phyloP scores from a whole-genome alignment of 2,113 vertebrate genomes.

The Cromileptes altivelis region DNA sequence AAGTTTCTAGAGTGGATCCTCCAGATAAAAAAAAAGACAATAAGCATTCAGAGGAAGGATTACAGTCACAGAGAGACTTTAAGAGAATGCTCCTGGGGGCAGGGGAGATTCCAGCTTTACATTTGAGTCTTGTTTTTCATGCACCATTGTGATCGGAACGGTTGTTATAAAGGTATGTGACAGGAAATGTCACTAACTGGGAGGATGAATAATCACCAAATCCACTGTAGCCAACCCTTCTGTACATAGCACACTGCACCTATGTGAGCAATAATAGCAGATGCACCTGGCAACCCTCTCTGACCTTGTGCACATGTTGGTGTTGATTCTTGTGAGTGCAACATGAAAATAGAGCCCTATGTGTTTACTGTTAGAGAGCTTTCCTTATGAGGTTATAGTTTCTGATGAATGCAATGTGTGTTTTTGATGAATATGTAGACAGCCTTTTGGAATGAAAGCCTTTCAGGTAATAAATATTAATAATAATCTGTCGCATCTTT shows the following conservation, averaged over 20 bases:
- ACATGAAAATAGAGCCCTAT: slow-evolving; percentile 21
- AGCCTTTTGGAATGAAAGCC: slow-evolving; percentile 40
- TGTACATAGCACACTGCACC: background rate
- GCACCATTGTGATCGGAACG: no score
- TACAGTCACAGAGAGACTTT: no score
- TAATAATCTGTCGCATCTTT: slow-evolving; percentile 37
- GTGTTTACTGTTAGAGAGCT: slow-evolving; percentile 8
- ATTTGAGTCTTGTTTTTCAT: no score
- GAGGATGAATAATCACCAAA: background rate
- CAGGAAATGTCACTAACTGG: background rate
- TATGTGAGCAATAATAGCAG: background rate
- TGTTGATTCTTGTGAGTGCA: background rate
- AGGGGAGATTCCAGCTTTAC: no score
- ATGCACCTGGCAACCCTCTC: no score
- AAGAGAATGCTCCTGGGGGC: no score
- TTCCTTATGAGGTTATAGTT: background rate
- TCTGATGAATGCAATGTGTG: background rate
- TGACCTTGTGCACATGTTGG: background rate
- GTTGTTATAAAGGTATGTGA: background rate
- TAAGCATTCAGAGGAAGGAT: no score
- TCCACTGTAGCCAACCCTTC: background rate
- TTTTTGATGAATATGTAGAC: slow-evolving; percentile 2
- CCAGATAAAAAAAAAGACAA: no score
- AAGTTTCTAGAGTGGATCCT: no score
- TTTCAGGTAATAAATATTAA: slow-evolving; percentile 61